A percentile compares a stretch with the other conserved stretches of the same genome.
Conservation (phyloP, 1,140 invertebrate species). For the Drosophila ficusphila region DNA sequence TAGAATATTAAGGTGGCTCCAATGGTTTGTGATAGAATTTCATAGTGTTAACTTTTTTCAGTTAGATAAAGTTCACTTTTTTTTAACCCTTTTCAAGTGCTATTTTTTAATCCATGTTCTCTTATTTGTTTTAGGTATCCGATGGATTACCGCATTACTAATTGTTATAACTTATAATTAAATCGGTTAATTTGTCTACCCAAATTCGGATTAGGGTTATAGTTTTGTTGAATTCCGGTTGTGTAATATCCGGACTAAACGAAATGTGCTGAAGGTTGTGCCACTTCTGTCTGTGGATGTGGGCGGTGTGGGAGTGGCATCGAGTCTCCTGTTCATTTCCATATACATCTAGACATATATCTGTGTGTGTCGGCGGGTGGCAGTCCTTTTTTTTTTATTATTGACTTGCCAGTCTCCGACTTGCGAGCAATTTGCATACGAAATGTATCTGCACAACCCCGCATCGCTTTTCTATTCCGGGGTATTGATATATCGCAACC, state of each 20-base stretch:
- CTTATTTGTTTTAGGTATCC: no score
- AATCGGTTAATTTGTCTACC: background rate
- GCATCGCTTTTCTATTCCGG: slow-evolving; percentile 14
- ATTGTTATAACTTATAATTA: no score
- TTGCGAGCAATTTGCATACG: slow-evolving; percentile 65
- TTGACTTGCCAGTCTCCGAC: slow-evolving; percentile 41
- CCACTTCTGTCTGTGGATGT: slow-evolving; percentile 12
- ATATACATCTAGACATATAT: slow-evolving; percentile 16
- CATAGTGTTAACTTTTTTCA: no score
- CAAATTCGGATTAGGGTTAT: no score
- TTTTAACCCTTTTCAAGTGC: no score
- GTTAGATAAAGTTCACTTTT: no score
- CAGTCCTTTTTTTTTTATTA: slow-evolving; percentile 28
- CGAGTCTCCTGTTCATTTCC: slow-evolving; percentile 26
- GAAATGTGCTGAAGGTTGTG: slow-evolving; percentile 10
- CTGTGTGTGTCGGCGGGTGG: slow-evolving; percentile 13
- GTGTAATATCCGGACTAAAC: slow-evolving; percentile 13
- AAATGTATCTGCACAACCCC: slow-evolving; percentile 43
- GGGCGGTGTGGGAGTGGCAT: background rate
- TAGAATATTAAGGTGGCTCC: no score
- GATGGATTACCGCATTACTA: no score
- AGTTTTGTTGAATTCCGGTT: background rate
- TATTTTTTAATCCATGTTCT: no score
- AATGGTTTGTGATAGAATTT: no score
- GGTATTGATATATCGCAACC: slow-evolving; percentile 55